Evolutionary conservation across 2,888 invertebrate genomes (phyloP).

Genomic region (Trissoscelio sp.): DNA sequence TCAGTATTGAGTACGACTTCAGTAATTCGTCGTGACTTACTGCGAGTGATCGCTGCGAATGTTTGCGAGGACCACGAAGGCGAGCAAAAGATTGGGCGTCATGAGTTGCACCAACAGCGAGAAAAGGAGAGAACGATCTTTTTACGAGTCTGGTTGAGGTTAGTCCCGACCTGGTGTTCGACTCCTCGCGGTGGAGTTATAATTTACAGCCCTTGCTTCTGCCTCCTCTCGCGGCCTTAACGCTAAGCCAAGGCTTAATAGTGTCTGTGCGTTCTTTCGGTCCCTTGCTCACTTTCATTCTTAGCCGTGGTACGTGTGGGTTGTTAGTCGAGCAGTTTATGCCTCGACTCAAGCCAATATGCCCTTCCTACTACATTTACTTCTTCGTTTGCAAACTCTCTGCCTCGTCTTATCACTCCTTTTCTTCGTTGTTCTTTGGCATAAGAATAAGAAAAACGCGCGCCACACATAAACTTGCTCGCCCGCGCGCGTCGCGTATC

Average conservation of each 20-base stretch:
- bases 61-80: constrained; percentile 72
- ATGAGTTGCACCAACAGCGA: constrained; percentile 61
- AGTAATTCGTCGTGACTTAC: constrained; percentile 75
- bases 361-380: constrained; percentile 73
- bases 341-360: constrained; percentile 73
- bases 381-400: constrained; percentile 77
- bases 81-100: constrained; percentile 68
- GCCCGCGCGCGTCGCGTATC: constrained; percentile 65
- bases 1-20: constrained; percentile 40
- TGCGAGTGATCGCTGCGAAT: constrained; percentile 73
- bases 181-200: constrained; percentile 82
- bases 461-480: constrained; percentile 57
- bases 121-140: constrained; percentile 77
- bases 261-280: constrained; percentile 73
- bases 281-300: constrained; percentile 71
- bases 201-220: constrained; percentile 71
- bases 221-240: constrained; percentile 70
- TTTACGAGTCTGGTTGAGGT: constrained; percentile 81
- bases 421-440: constrained; percentile 69
- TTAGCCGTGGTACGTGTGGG: constrained; percentile 79
- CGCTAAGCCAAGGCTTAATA: constrained; percentile 74
- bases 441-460: constrained; percentile 52
- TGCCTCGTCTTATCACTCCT: constrained; percentile 67
- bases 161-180: constrained; percentile 79
- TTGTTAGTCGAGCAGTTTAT: constrained; percentile 82